Conservation (phyloP, 2,113 vertebrate species). For the Callopanchax toddi region DNA sequence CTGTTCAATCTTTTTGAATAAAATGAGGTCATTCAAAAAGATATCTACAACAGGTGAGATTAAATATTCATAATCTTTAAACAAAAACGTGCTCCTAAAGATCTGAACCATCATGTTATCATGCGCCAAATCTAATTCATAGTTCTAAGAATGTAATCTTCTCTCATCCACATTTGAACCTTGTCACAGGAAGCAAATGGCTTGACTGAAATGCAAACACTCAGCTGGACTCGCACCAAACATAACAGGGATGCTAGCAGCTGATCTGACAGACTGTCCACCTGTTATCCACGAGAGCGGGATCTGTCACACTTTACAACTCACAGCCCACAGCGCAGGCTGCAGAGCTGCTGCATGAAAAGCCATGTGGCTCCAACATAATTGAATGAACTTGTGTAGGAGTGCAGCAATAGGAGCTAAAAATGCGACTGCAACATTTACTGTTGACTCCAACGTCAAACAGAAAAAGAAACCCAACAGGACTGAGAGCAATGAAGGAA, state of each 20-base stretch:
- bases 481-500: slow-evolving; percentile 1
- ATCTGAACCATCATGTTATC: no score
- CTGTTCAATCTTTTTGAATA: no score
- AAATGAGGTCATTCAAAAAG: no score
- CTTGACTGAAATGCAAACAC: slow-evolving; percentile 9
- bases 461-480: slow-evolving; percentile 15
- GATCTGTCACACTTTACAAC: slow-evolving; percentile 34
- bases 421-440: no score
- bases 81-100: no score
- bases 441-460: slow-evolving; percentile 23
- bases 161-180: no score
- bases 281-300: slow-evolving; percentile 33
- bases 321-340: slow-evolving; percentile 35
- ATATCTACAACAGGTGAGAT: no score
- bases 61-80: no score
- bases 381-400: slow-evolving; percentile 63
- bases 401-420: slow-evolving; percentile 33
- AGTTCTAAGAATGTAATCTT: no score
- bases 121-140: no score
- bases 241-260: slow-evolving; percentile 24
- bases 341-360: slow-evolving; percentile 42
- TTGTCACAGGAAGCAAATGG: slow-evolving; percentile 5
- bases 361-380: slow-evolving; percentile 30
- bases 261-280: slow-evolving; percentile 44
- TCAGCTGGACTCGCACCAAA: slow-evolving; percentile 33